These are phyloP conservation scores for Apostichopus californicus DNA, from an alignment of 35 echinoderm and acorn worm genomes.

Conservation along the genomic window DNA sequence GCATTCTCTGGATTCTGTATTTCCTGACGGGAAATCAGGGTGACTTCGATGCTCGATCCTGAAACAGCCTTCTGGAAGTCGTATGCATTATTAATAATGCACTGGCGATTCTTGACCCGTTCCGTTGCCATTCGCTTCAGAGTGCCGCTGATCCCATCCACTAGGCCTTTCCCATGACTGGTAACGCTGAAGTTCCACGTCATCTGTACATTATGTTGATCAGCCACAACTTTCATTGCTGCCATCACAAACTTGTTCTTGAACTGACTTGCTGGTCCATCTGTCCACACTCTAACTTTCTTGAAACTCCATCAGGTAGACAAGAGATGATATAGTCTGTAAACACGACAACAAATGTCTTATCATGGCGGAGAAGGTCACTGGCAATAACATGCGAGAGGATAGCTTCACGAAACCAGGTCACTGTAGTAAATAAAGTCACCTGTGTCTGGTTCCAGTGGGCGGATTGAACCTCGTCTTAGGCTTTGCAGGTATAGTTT, in stretches of 20 bases:
- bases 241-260: slow-evolving; percentile 47
- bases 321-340: background rate
- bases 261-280: slow-evolving; percentile 27
- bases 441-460: slow-evolving; percentile 65
- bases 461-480: slow-evolving; percentile 77
- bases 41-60: background rate
- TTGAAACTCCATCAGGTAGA: background rate
- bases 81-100: background rate
- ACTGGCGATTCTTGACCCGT: background rate
- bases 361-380: too few relatives aligned
- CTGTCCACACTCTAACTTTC: slow-evolving; percentile 48
- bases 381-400: background rate
- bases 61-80: background rate
- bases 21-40: background rate
- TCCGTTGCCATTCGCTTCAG: slow-evolving; percentile 26
- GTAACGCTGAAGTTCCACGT: slow-evolving; percentile 54
- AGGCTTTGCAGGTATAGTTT: slow-evolving; percentile 62
- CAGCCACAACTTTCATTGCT: slow-evolving; percentile 21
- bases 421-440: slow-evolving; percentile 55
- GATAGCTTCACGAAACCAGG: slow-evolving; percentile 35
- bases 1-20: background rate
- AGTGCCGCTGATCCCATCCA: slow-evolving; percentile 59
- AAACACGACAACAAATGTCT: background rate
- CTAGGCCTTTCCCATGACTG: slow-evolving; percentile 62
- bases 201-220: slow-evolving; percentile 5